Evolutionary conservation across 2,888 invertebrate genomes (phyloP).

Genomic region (Temnothorax unifasciatus): DNA sequence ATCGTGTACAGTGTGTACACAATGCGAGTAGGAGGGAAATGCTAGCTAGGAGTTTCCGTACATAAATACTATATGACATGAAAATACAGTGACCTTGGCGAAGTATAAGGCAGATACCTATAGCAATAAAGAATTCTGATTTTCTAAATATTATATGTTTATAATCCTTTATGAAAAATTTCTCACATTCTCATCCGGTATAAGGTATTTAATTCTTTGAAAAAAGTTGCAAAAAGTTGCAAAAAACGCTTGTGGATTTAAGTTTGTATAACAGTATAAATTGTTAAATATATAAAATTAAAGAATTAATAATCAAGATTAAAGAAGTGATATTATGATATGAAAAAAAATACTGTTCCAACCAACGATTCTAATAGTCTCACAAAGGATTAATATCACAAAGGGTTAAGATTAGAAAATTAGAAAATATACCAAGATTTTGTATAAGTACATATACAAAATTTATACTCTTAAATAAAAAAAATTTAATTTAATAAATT

Average conservation of each 20-base stretch:
- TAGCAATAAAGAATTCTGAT: background rate
- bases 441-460: background rate
- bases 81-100: background rate
- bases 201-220: background rate
- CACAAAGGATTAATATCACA: background rate
- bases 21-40: constrained; percentile 4
- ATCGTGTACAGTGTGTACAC: background rate
- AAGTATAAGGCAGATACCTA: background rate
- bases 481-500: too few relatives aligned
- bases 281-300: background rate
- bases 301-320: background rate
- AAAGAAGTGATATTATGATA: background rate
- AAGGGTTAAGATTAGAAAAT: background rate
- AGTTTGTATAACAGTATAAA: background rate
- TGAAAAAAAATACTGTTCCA: background rate
- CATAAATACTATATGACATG: background rate
- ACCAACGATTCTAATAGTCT: background rate
- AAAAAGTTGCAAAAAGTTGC: background rate
- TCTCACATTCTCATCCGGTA: background rate
- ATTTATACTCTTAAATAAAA: too few relatives aligned
- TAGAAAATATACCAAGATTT: background rate
- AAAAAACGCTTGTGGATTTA: background rate
- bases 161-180: background rate
- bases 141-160: background rate
- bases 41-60: background rate